Conservation (phyloP, 2,113 vertebrate genomes). For the Macquaria australasica region DNA sequence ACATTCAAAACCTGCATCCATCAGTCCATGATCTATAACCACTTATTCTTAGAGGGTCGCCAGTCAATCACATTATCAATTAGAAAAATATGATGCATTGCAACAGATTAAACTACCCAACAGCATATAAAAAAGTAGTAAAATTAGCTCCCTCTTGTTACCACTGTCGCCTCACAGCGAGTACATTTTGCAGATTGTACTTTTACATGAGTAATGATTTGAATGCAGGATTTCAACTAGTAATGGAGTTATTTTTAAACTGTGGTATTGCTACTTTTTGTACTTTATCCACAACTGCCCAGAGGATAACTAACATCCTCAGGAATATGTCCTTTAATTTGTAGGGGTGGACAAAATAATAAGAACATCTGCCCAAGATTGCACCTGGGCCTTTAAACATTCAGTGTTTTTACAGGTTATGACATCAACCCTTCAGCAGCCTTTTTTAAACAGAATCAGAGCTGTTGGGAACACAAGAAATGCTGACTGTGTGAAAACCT, state of each 20-base stretch:
- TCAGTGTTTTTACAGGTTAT: conserved; percentile 51
- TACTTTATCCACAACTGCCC: background rate
- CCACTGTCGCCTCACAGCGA: too few species aligned
- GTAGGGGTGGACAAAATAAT: conserved; percentile 5
- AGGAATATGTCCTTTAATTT: background rate
- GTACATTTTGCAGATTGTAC: background rate
- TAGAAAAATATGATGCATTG: background rate
- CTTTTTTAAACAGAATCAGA: conserved; percentile 34
- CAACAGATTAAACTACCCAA: background rate
- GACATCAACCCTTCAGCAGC: conserved; percentile 47
- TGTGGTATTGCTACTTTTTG: background rate
- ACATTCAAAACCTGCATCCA: background rate
- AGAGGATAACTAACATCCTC: background rate
- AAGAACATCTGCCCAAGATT: background rate
- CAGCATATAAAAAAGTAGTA: background rate
- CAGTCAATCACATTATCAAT: too few species aligned
- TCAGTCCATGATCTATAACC: too few species aligned
- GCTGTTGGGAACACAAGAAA: conserved; percentile 22
- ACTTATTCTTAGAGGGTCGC: too few species aligned
- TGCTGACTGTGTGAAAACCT: conserved; percentile 1
- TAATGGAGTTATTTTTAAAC: background rate
- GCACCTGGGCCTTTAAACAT: background rate
- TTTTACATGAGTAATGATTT: background rate
- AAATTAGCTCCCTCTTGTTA: background rate
- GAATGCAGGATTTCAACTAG: background rate